Evolutionary conservation across 2,113 vertebrate species (phyloP).

Genomic region (Copsychus sechellarum): DNA sequence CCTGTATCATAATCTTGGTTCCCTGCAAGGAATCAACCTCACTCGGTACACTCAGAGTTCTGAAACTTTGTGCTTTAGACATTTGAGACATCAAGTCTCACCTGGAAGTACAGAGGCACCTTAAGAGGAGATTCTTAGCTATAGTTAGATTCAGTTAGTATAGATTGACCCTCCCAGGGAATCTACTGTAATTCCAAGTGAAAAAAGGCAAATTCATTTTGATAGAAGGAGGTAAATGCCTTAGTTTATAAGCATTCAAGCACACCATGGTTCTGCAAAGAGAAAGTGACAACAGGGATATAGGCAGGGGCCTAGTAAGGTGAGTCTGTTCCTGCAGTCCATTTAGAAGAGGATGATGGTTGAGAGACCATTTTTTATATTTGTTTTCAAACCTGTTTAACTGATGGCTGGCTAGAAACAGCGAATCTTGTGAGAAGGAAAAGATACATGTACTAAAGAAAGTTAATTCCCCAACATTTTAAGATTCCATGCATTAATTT

Average conservation of each 20-base stretch:
- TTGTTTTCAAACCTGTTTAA: background rate
- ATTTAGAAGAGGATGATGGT: background rate
- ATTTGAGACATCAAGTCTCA: background rate
- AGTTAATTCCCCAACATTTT: constrained; percentile 1
- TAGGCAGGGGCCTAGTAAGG: background rate
- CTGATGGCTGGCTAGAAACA: background rate
- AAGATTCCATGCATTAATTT: constrained; percentile 23
- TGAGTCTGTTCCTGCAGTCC: background rate
- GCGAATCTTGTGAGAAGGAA: background rate
- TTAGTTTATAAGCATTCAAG: background rate
- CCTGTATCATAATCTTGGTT: background rate
- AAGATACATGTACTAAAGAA: background rate
- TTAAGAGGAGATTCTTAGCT: background rate
- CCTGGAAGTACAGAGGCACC: background rate
- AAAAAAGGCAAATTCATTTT: background rate
- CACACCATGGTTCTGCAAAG: background rate
- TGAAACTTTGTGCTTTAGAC: background rate
- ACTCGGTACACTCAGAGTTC: background rate
- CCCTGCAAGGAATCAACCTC: background rate
- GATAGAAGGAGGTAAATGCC: background rate
- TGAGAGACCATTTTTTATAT: background rate
- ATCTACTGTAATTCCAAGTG: background rate
- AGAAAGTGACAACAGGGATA: background rate
- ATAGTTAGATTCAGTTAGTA: background rate
- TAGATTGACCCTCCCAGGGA: background rate